Evolutionary conservation across 2,113 vertebrate genomes (phyloP).

Genomic region (pig (Sus scrofa)): T2T-Sscrofa CM000817.6:172348501-172349000

Average conservation of each 20-base stretch:
- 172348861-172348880: conserved; percentile 61
- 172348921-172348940: conserved; percentile 23
- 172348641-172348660: neutral
- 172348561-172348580: neutral
- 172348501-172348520: neutral
- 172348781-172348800: conserved; percentile 72
- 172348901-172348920: neutral
- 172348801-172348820: conserved; percentile 52
- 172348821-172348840: conserved; percentile 74
- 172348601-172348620: neutral
- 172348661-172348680: neutral
- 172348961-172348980: neutral
- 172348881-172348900: conserved; percentile 62
- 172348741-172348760: conserved; percentile 42
- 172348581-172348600: neutral
- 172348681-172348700: neutral
- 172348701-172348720: neutral
- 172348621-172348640: neutral
- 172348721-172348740: neutral
- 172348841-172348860: neutral
- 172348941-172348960: conserved; percentile 51
- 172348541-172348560: neutral
- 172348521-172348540: neutral
- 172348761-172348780: conserved; percentile 47
- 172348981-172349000: neutral